Evolutionary conservation across 2,797 vertebrate genomes (phyloP).

Genomic region (Myotis pilosus): DNA sequence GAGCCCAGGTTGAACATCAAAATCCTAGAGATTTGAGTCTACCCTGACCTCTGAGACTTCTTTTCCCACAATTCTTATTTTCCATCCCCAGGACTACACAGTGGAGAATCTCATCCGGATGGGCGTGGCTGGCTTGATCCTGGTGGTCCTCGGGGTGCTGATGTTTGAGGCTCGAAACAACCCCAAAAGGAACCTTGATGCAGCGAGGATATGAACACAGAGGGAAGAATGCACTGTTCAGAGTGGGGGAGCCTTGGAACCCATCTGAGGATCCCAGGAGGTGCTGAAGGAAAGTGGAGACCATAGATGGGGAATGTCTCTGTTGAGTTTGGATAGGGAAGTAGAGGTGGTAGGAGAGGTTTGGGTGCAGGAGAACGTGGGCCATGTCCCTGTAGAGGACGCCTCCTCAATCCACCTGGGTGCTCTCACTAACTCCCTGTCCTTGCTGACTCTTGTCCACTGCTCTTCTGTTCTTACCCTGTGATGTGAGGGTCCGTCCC

Average conservation of each 20-base stretch:
- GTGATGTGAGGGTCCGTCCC: not conserved
- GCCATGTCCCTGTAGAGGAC: not conserved
- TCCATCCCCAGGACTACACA: not conserved
- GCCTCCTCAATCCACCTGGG: too few relatives aligned
- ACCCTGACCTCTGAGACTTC: not conserved
- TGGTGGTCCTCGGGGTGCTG: not conserved
- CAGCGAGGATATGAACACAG: not conserved
- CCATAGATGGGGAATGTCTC: not conserved
- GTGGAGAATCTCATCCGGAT: not conserved
- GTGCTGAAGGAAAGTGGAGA: not conserved
- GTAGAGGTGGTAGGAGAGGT: accelerated
- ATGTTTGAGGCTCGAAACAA: not conserved
- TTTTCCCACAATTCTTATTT: not conserved
- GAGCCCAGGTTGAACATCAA: not conserved
- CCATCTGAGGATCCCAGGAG: not conserved
- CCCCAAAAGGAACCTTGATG: not conserved
- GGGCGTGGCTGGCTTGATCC: accelerated
- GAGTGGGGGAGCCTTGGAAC: not conserved
- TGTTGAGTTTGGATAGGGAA: not conserved
- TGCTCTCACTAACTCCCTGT: not conserved
- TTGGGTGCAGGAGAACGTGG: not conserved
- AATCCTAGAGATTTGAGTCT: not conserved
- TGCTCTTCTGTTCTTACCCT: not conserved
- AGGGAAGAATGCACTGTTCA: not conserved
- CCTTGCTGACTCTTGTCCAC: accelerated